Conservation (phyloP, 53 echinoderm and acorn worm genomes). For the Henricia sp. region DNA sequence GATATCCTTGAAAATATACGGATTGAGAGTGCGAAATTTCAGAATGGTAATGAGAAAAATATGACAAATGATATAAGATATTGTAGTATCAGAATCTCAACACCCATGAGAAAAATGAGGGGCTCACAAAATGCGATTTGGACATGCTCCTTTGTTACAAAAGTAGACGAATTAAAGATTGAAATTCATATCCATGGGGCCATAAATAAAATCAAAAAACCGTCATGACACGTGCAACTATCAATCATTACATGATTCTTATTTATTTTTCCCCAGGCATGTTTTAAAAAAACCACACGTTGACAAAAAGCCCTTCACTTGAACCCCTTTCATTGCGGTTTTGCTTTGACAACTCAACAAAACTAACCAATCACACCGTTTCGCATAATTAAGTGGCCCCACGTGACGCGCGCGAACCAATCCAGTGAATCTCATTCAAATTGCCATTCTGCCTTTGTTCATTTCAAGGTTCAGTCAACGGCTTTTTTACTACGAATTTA, state of each 20-base stretch:
- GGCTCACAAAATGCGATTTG: no score
- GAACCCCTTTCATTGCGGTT: slow-evolving; percentile 30
- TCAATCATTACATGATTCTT: slow-evolving; percentile 9
- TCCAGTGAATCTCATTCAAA: slow-evolving; percentile 79
- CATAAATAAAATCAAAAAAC: no score
- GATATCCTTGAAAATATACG: no score
- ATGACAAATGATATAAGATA: no score
- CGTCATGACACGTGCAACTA: no score
- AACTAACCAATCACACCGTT: slow-evolving; percentile 76
- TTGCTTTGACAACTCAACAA: slow-evolving; percentile 91
- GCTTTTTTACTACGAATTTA: slow-evolving; percentile 93
- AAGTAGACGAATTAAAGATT: no score
- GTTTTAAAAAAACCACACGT: slow-evolving; percentile 30
- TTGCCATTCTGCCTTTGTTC: slow-evolving; percentile 90
- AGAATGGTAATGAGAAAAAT: no score
- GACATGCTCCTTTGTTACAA: no score
- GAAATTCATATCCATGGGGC: no score
- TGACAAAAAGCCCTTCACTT: slow-evolving; percentile 1
- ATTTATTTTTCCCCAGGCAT: slow-evolving; percentile 38
- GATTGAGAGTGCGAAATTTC: no score
- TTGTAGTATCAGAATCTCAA: no score
- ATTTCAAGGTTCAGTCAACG: slow-evolving; percentile 98
- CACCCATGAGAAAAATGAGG: no score
- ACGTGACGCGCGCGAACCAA: slow-evolving; percentile 73
- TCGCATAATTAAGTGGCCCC: slow-evolving; percentile 57